A percentile compares a stretch with the other conserved stretches of the same genome.
These are phyloP conservation scores for Bos javanicus DNA, from an alignment of 2,113 vertebrate species.

Conservation along the genomic window DNA sequence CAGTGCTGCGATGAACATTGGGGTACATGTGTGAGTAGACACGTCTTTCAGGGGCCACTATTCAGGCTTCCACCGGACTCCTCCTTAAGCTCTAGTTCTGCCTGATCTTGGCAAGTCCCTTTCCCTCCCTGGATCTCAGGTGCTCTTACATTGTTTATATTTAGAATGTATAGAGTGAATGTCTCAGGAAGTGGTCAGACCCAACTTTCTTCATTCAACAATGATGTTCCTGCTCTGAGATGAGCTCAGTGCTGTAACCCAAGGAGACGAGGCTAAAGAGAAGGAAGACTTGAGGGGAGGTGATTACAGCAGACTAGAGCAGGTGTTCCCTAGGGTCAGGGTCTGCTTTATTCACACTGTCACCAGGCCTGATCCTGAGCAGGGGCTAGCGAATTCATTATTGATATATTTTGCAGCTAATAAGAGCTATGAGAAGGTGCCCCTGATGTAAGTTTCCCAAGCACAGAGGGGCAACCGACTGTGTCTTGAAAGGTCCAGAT, in stretches of 20 bases:
- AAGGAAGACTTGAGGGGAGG: neutral
- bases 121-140: neutral
- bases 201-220: neutral
- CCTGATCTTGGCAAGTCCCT: neutral
- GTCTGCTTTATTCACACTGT: neutral
- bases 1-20: no score
- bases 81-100: neutral
- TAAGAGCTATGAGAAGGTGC: neutral
- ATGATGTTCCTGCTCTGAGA: neutral
- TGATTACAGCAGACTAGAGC: neutral
- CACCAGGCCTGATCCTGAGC: neutral
- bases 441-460: neutral
- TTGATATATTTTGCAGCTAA: neutral
- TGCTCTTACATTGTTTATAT: neutral
- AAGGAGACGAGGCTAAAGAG: neutral
- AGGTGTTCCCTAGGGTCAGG: fast-evolving
- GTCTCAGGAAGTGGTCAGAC: neutral
- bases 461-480: neutral
- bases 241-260: neutral
- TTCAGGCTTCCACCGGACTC: neutral
- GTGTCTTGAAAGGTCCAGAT: neutral
- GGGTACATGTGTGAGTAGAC: no score
- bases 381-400: neutral
- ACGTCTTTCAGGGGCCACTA: neutral
- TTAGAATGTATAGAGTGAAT: neutral